Percentiles rank a stretch among this genome's conserved stretches.
These are phyloP conservation scores for Coenobita brevimanus DNA, from an alignment of 1,140 invertebrate species.

Conservation along the genomic window DNA sequence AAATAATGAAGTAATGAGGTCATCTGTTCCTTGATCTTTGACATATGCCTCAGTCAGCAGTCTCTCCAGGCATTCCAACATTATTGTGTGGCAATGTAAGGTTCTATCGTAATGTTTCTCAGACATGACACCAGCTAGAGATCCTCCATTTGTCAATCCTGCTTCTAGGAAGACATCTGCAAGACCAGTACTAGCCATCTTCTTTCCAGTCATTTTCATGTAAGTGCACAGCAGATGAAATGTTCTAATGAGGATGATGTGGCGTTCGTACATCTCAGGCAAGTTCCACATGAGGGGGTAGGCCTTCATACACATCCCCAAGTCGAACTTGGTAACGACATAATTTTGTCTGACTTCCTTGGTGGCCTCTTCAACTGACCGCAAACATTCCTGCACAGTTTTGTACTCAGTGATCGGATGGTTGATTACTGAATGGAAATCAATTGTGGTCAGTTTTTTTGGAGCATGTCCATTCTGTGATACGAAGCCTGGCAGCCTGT, in stretches of 20 bases:
- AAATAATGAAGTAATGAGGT: too few relatives aligned
- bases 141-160: not conserved
- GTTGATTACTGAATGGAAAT: constrained; percentile 2
- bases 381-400: constrained; percentile 15
- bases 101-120: not conserved
- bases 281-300: constrained; percentile 1
- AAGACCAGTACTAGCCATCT: not conserved
- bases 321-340: constrained; percentile 17
- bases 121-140: not conserved
- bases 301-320: constrained; percentile 29
- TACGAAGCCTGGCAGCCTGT: not conserved
- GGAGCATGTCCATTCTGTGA: not conserved
- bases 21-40: not conserved
- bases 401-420: constrained; percentile 11
- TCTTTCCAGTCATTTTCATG: constrained; percentile 20
- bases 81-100: not conserved
- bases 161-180: not conserved
- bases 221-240: not conserved
- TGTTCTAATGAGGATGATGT: constrained; percentile 11
- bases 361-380: not conserved
- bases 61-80: not conserved
- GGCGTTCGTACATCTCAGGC: not conserved
- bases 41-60: not conserved
- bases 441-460: constrained; percentile 11
- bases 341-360: constrained; percentile 8